Percentiles rank a stretch among this genome's conserved stretches.
Conservation (phyloP, 2,888 invertebrate genomes). For the Carpatolechia fugitivella region DNA sequence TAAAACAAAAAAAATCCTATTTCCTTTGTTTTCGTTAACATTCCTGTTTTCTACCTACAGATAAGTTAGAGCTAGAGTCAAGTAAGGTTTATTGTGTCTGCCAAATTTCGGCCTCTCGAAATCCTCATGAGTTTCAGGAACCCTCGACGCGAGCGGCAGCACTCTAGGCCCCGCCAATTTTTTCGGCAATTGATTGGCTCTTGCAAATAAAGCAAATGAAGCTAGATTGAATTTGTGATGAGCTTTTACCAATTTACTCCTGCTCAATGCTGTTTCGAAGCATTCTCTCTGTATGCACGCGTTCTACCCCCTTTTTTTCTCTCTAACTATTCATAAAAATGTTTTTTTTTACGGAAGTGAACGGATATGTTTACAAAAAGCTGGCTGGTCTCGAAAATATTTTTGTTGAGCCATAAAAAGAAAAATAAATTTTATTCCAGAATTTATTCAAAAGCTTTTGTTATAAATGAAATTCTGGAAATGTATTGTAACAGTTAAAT, state of each 20-base stretch:
- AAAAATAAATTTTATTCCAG: not conserved
- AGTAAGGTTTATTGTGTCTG: not conserved
- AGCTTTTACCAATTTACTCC: slow-evolving; percentile 39
- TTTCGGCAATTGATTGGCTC: slow-evolving; percentile 71
- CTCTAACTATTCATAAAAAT: not conserved
- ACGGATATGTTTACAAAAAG: not conserved
- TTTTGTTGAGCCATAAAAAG: not conserved
- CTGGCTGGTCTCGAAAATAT: not conserved
- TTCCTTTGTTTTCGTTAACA: too few species aligned
- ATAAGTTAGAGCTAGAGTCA: not conserved
- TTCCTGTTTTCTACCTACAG: not conserved
- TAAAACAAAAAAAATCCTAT: too few species aligned
- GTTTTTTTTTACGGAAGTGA: not conserved
- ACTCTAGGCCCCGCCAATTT: slow-evolving; percentile 33
- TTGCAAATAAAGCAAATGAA: slow-evolving; percentile 68
- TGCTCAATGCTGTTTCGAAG: slow-evolving; percentile 24
- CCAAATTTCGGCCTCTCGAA: not conserved
- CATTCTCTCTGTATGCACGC: not conserved
- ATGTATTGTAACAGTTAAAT: not conserved
- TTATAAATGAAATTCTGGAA: not conserved
- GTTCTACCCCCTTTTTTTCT: not conserved
- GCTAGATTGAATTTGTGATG: slow-evolving; percentile 69
- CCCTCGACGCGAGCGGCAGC: not conserved
- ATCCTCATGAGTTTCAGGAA: not conserved
- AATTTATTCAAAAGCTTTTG: not conserved